Percentiles rank a stretch among this genome's conserved stretches.
These are phyloP conservation scores for Euspilapteryx auroguttella DNA, from an alignment of 2,888 invertebrate genomes.

Conservation along the genomic window DNA sequence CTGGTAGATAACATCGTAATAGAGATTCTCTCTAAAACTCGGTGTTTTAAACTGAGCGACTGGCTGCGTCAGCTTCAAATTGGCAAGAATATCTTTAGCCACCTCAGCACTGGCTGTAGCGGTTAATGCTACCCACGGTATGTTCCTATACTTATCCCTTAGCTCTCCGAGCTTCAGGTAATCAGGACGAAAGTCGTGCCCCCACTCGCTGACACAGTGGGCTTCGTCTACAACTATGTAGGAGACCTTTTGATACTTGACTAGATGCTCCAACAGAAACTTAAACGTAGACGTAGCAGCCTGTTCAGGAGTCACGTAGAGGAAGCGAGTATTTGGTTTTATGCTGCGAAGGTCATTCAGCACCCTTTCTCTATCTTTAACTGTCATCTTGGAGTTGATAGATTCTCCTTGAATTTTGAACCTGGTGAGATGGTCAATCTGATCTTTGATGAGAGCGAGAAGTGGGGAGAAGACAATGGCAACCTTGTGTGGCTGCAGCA, in stretches of 20 bases:
- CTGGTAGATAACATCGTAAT: constrained; percentile 90
- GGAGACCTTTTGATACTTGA: constrained; percentile 76
- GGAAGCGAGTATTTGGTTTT: constrained; percentile 76
- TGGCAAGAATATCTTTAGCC: constrained; percentile 77
- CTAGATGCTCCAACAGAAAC: constrained; percentile 67
- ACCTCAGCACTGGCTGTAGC: constrained; percentile 88
- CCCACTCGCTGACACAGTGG: constrained; percentile 98
- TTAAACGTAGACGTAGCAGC: constrained; percentile 80
- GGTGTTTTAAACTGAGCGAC: constrained; percentile 79
- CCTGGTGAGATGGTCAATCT: constrained; percentile 82
- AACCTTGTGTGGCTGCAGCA: constrained; percentile 76
- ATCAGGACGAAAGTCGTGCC: constrained; percentile 96
- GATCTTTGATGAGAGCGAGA: constrained; percentile 95
- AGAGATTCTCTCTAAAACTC: constrained; percentile 90
- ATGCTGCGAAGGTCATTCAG: constrained; percentile 74
- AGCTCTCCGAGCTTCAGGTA: constrained; percentile 82
- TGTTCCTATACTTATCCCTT: constrained; percentile 59
- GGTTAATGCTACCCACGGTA: constrained; percentile 91
- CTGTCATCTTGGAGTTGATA: constrained; percentile 88
- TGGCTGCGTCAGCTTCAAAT: constrained; percentile 70
- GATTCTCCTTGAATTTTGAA: constrained; percentile 83
- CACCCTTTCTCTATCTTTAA: constrained; percentile 75
- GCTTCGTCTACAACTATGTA: constrained; percentile 97
- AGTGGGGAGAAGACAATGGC: constrained; percentile 96
- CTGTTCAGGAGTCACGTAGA: constrained; percentile 97